phyloP scores from a whole-genome alignment of 2,888 invertebrate species.

The Theodoxus fluviatilis region DNA sequence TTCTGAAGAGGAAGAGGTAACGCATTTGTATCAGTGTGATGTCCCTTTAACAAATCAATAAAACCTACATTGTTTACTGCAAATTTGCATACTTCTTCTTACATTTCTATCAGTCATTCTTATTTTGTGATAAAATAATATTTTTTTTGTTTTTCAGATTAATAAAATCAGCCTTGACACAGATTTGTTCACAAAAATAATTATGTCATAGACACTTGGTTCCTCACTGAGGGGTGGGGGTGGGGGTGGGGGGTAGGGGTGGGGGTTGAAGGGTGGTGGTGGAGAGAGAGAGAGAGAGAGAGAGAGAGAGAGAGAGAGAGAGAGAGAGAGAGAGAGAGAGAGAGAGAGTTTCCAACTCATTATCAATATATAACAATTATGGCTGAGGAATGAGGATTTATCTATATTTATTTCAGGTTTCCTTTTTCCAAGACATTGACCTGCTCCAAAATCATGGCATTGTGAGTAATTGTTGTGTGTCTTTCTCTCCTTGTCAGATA shows the following conservation, averaged over 20 bases:
- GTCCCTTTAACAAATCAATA: too few species aligned
- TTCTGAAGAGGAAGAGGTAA: constrained; percentile 61
- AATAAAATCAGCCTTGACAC: not conserved
- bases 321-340: not conserved
- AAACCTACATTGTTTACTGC: too few species aligned
- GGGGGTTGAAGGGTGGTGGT: constrained; percentile 69
- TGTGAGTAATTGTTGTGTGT: constrained; percentile 60
- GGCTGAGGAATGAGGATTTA: constrained; percentile 29
- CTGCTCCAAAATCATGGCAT: constrained; percentile 71
- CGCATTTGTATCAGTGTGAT: too few species aligned
- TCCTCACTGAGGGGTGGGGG: too few species aligned
- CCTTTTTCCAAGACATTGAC: constrained; percentile 79
- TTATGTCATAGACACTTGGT: too few species aligned
- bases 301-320: not conserved
- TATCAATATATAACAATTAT: not conserved
- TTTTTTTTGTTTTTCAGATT: not conserved
- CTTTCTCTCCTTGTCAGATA: not conserved
- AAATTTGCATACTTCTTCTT: too few species aligned
- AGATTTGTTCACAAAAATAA: too few species aligned
- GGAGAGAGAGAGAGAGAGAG: not conserved
- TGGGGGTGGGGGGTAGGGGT: constrained; percentile 97
- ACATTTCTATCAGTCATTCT: not conserved
- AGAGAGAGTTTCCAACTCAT: not conserved
- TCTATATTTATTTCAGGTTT: constrained; percentile 69
- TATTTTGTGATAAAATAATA: not conserved